Evolutionary conservation across 2,797 vertebrate genomes (phyloP).

Genomic region (Hippocampus kuda): DNA sequence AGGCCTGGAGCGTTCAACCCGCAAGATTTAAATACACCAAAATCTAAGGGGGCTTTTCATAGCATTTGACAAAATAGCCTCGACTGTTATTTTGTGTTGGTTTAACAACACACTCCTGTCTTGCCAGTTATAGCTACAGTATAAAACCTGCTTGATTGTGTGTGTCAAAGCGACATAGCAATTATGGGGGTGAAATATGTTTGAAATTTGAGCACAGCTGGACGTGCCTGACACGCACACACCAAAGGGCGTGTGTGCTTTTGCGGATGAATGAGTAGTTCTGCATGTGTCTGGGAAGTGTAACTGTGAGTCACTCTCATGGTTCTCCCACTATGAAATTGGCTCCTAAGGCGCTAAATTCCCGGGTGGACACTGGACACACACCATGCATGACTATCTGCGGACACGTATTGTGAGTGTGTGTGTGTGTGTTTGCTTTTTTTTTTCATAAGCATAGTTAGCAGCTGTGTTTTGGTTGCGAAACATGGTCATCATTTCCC

Average conservation of each 20-base stretch:
- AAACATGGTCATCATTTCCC: slow-evolving; percentile 53
- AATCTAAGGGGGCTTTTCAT: slow-evolving; percentile 41
- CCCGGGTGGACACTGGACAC: slow-evolving; percentile 56
- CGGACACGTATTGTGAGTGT: slow-evolving; percentile 25
- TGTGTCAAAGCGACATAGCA: slow-evolving; percentile 50
- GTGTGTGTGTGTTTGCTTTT: slow-evolving; percentile 36
- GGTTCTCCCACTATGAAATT: slow-evolving; percentile 42
- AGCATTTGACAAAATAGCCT: slow-evolving; percentile 46
- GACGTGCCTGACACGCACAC: slow-evolving; percentile 30
- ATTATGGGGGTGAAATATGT: slow-evolving; percentile 61
- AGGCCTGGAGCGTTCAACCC: slow-evolving; percentile 29
- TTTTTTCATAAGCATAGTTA: slow-evolving; percentile 54
- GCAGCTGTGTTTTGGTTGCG: slow-evolving; percentile 58
- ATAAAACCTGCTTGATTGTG: slow-evolving; percentile 57
- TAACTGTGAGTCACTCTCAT: slow-evolving; percentile 38
- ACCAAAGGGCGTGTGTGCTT: slow-evolving; percentile 19
- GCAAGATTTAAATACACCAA: slow-evolving; percentile 27
- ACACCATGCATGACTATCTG: slow-evolving; percentile 57
- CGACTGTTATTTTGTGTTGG: slow-evolving; percentile 39
- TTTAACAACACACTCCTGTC: slow-evolving; percentile 42
- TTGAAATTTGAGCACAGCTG: slow-evolving; percentile 55
- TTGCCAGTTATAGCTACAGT: slow-evolving; percentile 45
- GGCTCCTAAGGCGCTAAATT: slow-evolving; percentile 35
- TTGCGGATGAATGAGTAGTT: slow-evolving; percentile 27
- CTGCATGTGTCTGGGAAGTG: slow-evolving; percentile 24